Base-by-base conservation (phyloP, 2,113 vertebrate species). In the Columba livia region DNA sequence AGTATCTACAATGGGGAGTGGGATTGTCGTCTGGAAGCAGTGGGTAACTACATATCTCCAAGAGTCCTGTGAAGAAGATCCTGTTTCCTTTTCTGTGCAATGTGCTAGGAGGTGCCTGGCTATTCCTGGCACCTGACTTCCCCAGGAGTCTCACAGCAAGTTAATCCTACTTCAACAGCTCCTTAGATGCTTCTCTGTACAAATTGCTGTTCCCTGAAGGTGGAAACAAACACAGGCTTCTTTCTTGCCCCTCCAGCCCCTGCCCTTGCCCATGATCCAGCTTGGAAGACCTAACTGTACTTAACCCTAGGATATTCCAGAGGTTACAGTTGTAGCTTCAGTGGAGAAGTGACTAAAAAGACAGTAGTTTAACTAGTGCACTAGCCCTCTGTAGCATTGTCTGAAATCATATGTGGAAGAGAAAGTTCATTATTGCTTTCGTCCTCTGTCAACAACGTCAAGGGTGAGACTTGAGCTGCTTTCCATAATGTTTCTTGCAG, bases 401-500 rank as follows among this genome's bases (percentile, higher is more conserved):
- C 57, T 73, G 36, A 85, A 93, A 71, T 34, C 9, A 6, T 26
- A 34, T 19, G 12, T 13, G n/a, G 12, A 54, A 38, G 48, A 73
- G 50, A 86, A 88, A 66, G n/a, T 72, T 89, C 8, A 5, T 82
- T 69, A 36, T 50, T 94, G 61, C 19, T 90, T 48, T 50, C 56
- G n/a, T 80, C 50, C 6, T 51, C 50, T 95, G 58, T 62, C 75
- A 88, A 53, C 17, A 57, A 26, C 62, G 32, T 72, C 64, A 87
- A 94, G 38, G 19, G 6, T 78, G 47, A 89, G 5, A 28, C 38
- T 81, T 25, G 25, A 78, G 44, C 51, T 89, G 9, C 18, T 92
- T 95, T 95, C 87, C 16, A 73, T 79, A 74, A 89, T 18, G 21
- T 25, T 90, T 94, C 91, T 71, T 82, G 15, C 20, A 13, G 26